Percentiles rank a stretch among this genome's conserved stretches.
phyloP scores from a whole-genome alignment of 2,797 vertebrate genomes.

The Chaenodraco wilsoni region DNA sequence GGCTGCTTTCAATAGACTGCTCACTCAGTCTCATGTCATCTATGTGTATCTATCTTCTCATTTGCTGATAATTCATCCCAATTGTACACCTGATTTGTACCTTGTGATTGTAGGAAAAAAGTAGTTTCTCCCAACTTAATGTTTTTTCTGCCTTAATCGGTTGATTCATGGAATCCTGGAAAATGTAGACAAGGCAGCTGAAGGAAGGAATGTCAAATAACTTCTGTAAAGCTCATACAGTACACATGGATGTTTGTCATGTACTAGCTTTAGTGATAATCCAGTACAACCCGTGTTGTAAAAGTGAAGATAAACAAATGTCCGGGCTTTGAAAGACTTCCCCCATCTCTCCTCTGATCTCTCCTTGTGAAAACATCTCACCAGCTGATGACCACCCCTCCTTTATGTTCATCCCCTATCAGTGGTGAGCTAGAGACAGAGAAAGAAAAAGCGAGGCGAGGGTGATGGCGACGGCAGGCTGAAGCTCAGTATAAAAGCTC shows the following conservation, averaged over 20 bases:
- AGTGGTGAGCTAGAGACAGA: conserved; percentile 57
- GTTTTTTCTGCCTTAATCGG: background rate
- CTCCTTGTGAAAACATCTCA: conserved; percentile 37
- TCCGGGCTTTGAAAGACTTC: conserved; percentile 15
- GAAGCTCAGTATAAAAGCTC: conserved; percentile 90
- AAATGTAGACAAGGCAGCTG: background rate
- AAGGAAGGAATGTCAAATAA: background rate
- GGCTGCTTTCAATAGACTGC: background rate
- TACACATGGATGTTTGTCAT: background rate
- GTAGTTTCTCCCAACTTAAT: background rate
- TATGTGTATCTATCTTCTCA: background rate
- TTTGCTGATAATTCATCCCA: conserved; percentile 1
- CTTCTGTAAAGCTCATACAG: background rate
- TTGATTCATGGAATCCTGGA: background rate
- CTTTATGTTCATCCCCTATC: conserved; percentile 68
- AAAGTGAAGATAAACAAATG: background rate
- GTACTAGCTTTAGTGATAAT: background rate
- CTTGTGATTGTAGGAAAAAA: background rate
- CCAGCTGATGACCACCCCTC: conserved; percentile 47
- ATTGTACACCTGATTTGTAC: background rate
- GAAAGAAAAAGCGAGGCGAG: conserved; percentile 66
- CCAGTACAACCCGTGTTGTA: conserved; percentile 4
- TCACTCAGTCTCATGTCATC: background rate
- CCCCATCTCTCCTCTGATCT: conserved; percentile 8
- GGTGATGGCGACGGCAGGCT: conserved; percentile 83